Conservation (phyloP, 2,113 vertebrate species). For the Cyphomyrus discorhynchus region DNA sequence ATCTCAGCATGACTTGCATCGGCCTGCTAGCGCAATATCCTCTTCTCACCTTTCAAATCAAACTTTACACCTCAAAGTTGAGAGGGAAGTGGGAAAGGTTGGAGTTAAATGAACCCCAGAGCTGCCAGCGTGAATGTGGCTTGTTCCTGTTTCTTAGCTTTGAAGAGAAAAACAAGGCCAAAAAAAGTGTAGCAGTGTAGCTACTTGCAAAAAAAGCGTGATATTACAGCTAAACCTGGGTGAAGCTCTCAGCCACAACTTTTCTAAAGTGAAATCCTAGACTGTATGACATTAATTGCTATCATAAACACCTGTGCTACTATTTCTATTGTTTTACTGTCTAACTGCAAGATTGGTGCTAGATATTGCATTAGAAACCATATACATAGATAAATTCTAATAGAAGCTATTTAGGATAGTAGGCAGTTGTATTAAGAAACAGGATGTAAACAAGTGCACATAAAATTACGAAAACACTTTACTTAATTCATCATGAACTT, state of each 20-base stretch:
- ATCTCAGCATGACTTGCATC: neutral
- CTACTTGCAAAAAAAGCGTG: neutral
- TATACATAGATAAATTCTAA: neutral
- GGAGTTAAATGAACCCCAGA: neutral
- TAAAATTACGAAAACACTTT: neutral
- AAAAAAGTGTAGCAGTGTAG: neutral
- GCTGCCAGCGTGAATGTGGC: neutral
- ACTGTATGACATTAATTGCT: neutral
- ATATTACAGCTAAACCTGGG: neutral
- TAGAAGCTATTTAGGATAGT: neutral
- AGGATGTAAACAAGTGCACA: neutral
- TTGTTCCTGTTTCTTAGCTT: conserved; percentile 10
- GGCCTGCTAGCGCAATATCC: neutral
- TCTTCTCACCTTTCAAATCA: conserved; percentile 16
- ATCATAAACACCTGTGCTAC: neutral
- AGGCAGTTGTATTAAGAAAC: neutral
- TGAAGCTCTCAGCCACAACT: neutral
- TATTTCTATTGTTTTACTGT: neutral
- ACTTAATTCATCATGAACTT: neutral
- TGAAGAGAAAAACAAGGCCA: neutral
- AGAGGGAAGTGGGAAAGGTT: conserved; percentile 2
- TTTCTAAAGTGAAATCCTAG: neutral
- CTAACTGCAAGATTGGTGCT: neutral
- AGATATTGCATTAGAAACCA: neutral
- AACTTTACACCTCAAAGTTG: conserved; percentile 3